Percentiles rank a stretch among this genome's conserved stretches.
phyloP scores from a whole-genome alignment of 2,797 vertebrate species.

The Aselliscus stoliczkanus region DNA sequence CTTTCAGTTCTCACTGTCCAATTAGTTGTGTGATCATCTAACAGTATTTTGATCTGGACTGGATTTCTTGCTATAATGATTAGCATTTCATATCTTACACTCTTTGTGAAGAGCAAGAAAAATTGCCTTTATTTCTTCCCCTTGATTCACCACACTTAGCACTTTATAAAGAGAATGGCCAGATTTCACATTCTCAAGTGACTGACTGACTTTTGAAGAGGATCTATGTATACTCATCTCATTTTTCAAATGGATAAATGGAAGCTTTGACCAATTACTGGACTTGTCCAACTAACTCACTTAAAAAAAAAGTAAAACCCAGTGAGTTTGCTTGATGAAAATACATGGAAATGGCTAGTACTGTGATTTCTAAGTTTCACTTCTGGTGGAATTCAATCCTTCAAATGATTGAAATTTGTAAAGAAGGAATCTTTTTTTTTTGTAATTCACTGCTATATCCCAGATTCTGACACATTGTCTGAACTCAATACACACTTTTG shows the following conservation, averaged over 20 bases:
- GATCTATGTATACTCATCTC: not conserved
- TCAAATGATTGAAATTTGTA: not conserved
- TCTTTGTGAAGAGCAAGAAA: constrained; percentile 44
- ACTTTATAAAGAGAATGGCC: not conserved
- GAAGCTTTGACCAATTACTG: not conserved
- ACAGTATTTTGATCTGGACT: constrained; percentile 57
- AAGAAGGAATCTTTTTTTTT: not conserved
- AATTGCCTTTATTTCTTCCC: constrained; percentile 46
- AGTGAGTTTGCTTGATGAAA: not conserved
- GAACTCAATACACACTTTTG: not conserved
- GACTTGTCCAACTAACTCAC: not conserved
- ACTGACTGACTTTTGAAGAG: not conserved
- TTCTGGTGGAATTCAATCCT: not conserved
- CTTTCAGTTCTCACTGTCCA: constrained; percentile 44
- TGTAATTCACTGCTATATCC: not conserved
- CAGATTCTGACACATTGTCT: not conserved
- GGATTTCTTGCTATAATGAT: constrained; percentile 62
- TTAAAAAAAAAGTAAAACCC: not conserved
- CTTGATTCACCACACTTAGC: constrained; percentile 34
- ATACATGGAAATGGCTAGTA: not conserved
- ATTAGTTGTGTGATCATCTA: constrained; percentile 58
- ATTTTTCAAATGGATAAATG: constrained; percentile 31
- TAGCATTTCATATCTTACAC: constrained; percentile 39
- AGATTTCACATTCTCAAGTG: not conserved
- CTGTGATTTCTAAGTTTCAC: not conserved